These are phyloP conservation scores for Leptinotarsa defecta DNA, from an alignment of 1,140 invertebrate genomes.

Conservation along the genomic window DNA sequence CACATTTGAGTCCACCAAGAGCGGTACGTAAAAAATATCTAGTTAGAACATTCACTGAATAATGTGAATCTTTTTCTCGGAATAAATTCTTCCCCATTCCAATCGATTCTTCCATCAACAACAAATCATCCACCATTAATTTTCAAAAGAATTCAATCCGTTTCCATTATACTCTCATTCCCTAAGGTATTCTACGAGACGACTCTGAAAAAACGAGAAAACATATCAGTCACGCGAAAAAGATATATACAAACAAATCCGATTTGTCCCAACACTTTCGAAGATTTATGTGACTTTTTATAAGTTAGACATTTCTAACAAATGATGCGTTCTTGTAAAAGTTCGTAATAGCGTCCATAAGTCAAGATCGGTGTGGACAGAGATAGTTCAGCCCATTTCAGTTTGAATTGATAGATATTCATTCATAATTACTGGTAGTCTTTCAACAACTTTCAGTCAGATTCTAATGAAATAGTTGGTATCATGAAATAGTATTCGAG, in stretches of 20 bases:
- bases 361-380: not conserved
- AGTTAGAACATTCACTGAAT: too few relatives aligned
- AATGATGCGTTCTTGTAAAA: not conserved
- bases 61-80: too few relatives aligned
- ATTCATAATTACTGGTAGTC: too few relatives aligned
- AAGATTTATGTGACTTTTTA: conserved; percentile 1
- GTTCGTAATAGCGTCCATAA: not conserved
- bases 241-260: not conserved
- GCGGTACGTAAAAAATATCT: too few relatives aligned
- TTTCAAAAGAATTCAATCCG: not conserved
- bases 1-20: too few relatives aligned
- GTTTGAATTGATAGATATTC: too few relatives aligned
- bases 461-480: too few relatives aligned
- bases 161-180: not conserved
- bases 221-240: not conserved
- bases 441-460: too few relatives aligned
- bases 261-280: not conserved
- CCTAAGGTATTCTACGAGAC: not conserved
- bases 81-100: too few relatives aligned
- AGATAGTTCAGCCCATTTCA: not conserved
- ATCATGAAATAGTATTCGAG: too few relatives aligned
- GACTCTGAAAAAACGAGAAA: not conserved
- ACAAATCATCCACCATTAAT: not conserved
- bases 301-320: not conserved
- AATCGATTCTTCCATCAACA: too few relatives aligned